A percentile compares a stretch with the other conserved stretches of the same genome.
Conservation (phyloP, 1,140 invertebrate genomes). For the fruit fly (Drosophila melanogaster) region DNA sequence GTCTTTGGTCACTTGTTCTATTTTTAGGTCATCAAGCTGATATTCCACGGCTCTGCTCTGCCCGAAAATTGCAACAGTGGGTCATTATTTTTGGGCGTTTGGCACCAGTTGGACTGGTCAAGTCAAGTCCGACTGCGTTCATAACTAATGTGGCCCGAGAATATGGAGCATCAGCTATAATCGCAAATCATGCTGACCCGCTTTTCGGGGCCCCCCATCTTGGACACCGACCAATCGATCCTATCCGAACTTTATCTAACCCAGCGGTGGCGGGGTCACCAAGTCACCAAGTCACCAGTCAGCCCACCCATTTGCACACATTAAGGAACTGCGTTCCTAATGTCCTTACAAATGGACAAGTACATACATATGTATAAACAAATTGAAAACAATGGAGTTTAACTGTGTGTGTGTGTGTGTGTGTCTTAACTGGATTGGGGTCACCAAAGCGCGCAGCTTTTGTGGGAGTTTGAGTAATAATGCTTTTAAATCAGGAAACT, state of each 20-base stretch:
- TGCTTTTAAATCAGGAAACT: too few species aligned
- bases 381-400: neutral
- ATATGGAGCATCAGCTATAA: slow-evolving; percentile 64
- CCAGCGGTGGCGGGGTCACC: slow-evolving; percentile 2
- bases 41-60: slow-evolving; percentile 2
- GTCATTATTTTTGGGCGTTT: slow-evolving; percentile 50
- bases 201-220: slow-evolving; percentile 39
- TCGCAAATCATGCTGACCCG: slow-evolving; percentile 76
- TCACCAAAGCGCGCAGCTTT: neutral
- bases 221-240: slow-evolving; percentile 37
- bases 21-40: slow-evolving; percentile 77
- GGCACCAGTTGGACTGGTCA: slow-evolving; percentile 67
- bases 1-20: slow-evolving; percentile 61
- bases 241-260: slow-evolving; percentile 5
- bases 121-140: slow-evolving; percentile 18
- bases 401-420: neutral
- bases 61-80: slow-evolving; percentile 25
- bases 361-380: neutral
- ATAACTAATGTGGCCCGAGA: slow-evolving; percentile 41
- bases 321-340: neutral
- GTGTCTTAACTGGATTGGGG: neutral
- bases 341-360: neutral
- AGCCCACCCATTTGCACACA: neutral
- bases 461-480: too few species aligned
- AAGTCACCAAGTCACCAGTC: neutral